Evolutionary conservation across 37 sponge, comb jelly and placozoan species (phyloP).

Genomic region (Amphimedon queenslandica): DNA sequence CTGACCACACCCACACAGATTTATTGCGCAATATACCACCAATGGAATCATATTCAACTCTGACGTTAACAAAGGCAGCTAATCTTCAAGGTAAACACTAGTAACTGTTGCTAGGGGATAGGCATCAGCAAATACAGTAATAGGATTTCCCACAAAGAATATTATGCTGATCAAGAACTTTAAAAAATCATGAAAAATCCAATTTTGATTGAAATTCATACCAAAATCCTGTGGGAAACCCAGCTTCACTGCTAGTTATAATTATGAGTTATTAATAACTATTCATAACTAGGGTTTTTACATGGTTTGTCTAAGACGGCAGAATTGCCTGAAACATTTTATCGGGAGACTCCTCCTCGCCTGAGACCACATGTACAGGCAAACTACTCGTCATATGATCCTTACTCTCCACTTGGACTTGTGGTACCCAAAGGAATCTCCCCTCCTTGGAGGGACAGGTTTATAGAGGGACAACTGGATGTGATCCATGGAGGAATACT

Average conservation of each 20-base stretch:
- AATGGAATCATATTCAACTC: conserved; percentile 22
- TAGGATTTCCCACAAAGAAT: too few relatives aligned
- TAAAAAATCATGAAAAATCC: too few relatives aligned
- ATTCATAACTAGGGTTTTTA: conserved; percentile 41
- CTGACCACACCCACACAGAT: conserved; percentile 34
- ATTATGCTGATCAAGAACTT: too few relatives aligned
- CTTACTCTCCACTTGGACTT: conserved; percentile 67
- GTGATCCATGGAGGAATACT: conserved; percentile 45
- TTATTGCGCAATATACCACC: conserved; percentile 35
- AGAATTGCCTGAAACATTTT: conserved; percentile 40
- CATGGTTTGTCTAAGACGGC: conserved; percentile 29
- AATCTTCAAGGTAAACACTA: conserved; percentile 59
- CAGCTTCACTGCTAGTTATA: neutral
- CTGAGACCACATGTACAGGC: conserved; percentile 45
- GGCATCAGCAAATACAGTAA: too few relatives aligned
- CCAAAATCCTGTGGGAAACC: too few relatives aligned
- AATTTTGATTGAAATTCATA: too few relatives aligned
- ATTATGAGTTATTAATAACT: too few relatives aligned
- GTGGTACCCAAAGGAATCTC: conserved; percentile 49
- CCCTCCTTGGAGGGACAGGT: conserved; percentile 69
- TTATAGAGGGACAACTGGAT: conserved; percentile 54
- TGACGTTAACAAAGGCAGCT: conserved; percentile 53
- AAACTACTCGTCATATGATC: conserved; percentile 35
- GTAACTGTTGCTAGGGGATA: too few relatives aligned
- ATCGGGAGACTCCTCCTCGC: conserved; percentile 15